Base-by-base conservation (phyloP, 1,140 invertebrate species). In the Aphelenchoides fujianensis region DNA sequence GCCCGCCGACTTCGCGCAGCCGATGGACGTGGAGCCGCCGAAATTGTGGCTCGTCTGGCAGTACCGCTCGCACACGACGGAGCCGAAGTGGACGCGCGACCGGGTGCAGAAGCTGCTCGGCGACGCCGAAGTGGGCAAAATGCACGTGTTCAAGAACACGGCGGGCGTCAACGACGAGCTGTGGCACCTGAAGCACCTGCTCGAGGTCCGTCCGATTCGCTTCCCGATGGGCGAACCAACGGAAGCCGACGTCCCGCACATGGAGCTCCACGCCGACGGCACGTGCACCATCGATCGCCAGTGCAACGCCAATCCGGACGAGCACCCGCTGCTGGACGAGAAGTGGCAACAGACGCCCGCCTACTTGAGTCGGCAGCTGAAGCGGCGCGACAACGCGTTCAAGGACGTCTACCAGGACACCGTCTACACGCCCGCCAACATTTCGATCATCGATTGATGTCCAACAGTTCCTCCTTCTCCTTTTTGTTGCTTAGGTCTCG, bases 201-300 rank as follows among this genome's bases (percentile, higher is more conserved):
- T 83, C 41, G 81, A 83, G 67, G 31, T 83, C 31, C 69, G 69
- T 7, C 81, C 81, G 1, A 53, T 83, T 2, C 68, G 67, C 36
- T 83, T 83, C 68, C 79, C 81, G 0, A 73, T 82, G 67, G 81
- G 81, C n/a, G 81, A 83, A 48, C 81, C 81, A 9, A 82, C 77
- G 1, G 71, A 52, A 3, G 76, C 63, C 1, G 82, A 83, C 66
- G 48, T 84, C 28, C 19, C 37, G 12, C 68, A 72, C 16, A 66
- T 76, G 7, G 70, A 74, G 53, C 66, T 82, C 9, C 30, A 37
- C 12, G 37, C 72, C 32, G 80, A 82, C 64, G 81, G 81, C 19
- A 52, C 59, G 19, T 82, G 79, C 53, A 67, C 78, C 41, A 69
- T 82, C 16, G 71, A 80, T 41, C 62, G 67, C 0, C 71, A 74